Conservation (phyloP, 2,113 vertebrate genomes). For the Scytalopus superciliaris region DNA sequence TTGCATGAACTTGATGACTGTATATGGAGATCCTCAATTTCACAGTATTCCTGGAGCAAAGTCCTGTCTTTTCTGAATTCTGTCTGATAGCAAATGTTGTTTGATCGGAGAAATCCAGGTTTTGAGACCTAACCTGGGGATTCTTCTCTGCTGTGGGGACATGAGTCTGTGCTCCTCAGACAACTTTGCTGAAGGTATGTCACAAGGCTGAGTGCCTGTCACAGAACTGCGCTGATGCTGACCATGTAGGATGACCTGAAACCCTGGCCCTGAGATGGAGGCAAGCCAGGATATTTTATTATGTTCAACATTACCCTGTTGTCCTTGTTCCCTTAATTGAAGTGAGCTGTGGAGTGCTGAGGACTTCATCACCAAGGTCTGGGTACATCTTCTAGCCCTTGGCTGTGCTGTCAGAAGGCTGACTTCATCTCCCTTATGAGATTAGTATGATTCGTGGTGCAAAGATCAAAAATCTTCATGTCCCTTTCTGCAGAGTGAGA, state of each 20-base stretch:
- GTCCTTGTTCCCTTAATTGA: accelerated
- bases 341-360: not conserved
- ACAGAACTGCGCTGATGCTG: not conserved
- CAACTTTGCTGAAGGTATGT: not conserved
- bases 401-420: not conserved
- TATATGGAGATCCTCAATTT: not conserved
- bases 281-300: not conserved
- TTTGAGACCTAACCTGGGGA: not conserved
- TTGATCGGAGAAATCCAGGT: not conserved
- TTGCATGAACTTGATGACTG: not conserved
- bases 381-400: not conserved
- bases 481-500: not conserved
- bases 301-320: not conserved
- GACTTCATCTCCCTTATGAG: not conserved
- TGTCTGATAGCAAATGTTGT: not conserved
- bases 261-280: accelerated
- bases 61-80: not conserved
- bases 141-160: not conserved
- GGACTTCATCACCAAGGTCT: not conserved
- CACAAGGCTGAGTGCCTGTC: not conserved
- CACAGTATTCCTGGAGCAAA: not conserved
- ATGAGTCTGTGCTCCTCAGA: not conserved
- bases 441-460: not conserved
- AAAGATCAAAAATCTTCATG: not conserved
- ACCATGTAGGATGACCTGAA: not conserved